Evolutionary conservation across 2,888 invertebrate genomes (phyloP).

Genomic region (Lucinisca nassula): DNA sequence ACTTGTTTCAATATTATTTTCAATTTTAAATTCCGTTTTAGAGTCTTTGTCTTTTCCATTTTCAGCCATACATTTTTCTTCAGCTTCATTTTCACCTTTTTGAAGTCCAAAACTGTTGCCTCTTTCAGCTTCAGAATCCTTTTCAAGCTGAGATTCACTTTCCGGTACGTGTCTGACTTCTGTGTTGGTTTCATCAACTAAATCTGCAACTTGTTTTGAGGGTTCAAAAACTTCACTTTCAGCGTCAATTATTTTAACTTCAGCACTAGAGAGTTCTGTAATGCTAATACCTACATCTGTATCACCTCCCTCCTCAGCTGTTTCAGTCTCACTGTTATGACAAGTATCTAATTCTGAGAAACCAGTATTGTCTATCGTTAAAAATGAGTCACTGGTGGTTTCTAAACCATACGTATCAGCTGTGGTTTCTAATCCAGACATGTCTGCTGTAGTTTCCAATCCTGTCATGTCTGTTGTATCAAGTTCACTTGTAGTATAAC

Average conservation of each 20-base stretch:
- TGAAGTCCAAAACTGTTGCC: neutral
- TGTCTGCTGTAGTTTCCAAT: slow-evolving; percentile 22
- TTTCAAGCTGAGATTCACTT: neutral
- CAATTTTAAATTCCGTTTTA: neutral
- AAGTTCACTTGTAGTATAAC: slow-evolving; percentile 63
- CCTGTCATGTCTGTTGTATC: slow-evolving; percentile 55
- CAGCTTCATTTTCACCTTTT: neutral
- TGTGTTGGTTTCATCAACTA: neutral
- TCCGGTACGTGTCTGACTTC: neutral
- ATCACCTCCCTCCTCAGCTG: neutral
- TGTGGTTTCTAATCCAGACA: neutral
- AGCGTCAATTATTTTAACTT: neutral
- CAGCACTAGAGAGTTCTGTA: neutral
- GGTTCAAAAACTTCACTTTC: too few relatives aligned
- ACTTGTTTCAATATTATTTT: neutral
- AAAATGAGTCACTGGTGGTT: neutral
- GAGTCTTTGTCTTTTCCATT: neutral
- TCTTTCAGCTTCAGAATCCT: neutral
- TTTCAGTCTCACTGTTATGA: neutral
- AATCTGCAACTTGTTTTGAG: too few relatives aligned
- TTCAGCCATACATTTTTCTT: neutral
- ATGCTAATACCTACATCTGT: neutral
- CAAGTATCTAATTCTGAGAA: neutral
- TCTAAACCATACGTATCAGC: neutral
- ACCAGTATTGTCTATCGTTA: neutral